phyloP scores from a whole-genome alignment of 2,113 vertebrate genomes.

The Nycticryphes semicollaris region DNA sequence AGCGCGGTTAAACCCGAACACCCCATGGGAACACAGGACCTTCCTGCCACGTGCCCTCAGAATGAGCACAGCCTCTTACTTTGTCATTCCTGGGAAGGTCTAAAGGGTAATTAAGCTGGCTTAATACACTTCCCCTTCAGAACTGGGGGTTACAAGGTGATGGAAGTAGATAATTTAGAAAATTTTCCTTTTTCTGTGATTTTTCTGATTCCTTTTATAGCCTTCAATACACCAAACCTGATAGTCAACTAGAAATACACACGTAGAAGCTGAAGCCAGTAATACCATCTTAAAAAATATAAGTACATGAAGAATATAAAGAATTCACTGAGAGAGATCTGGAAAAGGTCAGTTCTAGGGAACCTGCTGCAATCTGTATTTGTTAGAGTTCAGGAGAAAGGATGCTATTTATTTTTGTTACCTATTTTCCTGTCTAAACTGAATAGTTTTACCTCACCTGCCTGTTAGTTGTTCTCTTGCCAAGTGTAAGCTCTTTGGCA shows the following conservation, averaged over 20 bases:
- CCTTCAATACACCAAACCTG: background rate
- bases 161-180: background rate
- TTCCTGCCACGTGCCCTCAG: background rate
- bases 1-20: background rate
- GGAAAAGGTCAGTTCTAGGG: background rate
- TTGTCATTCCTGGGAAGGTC: background rate
- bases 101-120: slow-evolving; percentile 48
- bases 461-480: background rate
- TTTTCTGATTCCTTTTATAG: background rate
- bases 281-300: background rate
- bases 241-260: background rate
- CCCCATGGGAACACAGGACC: background rate
- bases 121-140: slow-evolving; percentile 31
- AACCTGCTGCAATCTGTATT: background rate
- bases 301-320: background rate
- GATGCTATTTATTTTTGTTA: slow-evolving; percentile 55
- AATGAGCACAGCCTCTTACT: background rate
- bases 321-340: background rate
- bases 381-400: background rate
- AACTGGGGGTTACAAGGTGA: background rate
- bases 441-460: background rate
- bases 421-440: background rate
- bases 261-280: background rate
- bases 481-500: background rate
- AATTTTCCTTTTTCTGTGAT: background rate